Evolutionary conservation across 1,140 invertebrate genomes (phyloP), one percentile per base, ranked within the genome.

Genomic region (Bombus sibiricus): DNA sequence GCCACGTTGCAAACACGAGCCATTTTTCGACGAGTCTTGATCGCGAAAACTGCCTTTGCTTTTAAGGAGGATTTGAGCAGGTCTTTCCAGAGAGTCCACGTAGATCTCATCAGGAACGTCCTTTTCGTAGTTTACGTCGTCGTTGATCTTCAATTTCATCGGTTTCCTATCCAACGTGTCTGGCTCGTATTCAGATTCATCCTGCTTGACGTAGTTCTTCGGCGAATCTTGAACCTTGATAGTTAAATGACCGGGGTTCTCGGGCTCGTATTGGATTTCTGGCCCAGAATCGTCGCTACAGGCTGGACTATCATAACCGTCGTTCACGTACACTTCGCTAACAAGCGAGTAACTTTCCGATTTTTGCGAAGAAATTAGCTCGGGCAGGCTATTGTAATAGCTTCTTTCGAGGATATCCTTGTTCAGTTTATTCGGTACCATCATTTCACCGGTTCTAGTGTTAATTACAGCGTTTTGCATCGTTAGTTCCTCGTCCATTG

Each of bases 101-200:
- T 94, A 96, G 86, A 92, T 89, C 93, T 96, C 93, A 86, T 94
- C 92, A 85, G 92, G 86, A 88, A 79, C 66, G 1, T 92, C 85
- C 88, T 91, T 89, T 75, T 95, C 89, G 90, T 95, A 89, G 68
- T 91, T 87, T 47, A 94, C 86, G 53, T 94, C 91, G 3, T 90
- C 92, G 85, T 95, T 95, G 34, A 95, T 94, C 86, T 96, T 96
- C 8, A 96, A 92, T 91, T 97, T 97, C 88, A 96, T 96, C 64
- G 97, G 97, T 92, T 98, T 98, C n/a, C 98, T 95, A 91, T 98
- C 98, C 41, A 98, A 93, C 0, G 98, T 98, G 89, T 98, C 98
- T 0, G 97, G 97, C 92, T 98, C 98, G 91, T 98, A 98, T 86
- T 98, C 97, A 5, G 97, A 97, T 86, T 97, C 97, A 72, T 97